Evolutionary conservation across 2,888 invertebrate species (phyloP).

Genomic region (Cepaea hortensis): DNA sequence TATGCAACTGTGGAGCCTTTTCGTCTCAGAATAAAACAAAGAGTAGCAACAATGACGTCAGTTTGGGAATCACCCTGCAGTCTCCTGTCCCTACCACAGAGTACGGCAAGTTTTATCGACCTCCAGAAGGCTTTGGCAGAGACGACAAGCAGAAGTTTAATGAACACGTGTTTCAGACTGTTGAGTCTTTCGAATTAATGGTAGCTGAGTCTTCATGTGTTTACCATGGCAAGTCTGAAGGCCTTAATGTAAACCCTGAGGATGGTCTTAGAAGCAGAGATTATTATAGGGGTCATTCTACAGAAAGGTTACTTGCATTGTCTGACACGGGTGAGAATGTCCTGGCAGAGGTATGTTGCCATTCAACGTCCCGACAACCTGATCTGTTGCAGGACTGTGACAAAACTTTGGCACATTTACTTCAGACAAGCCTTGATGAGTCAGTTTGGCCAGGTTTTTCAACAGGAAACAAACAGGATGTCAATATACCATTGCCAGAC

Average conservation of each 20-base stretch:
- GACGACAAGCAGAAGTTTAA: neutral
- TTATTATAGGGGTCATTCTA: neutral
- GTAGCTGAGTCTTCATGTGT: neutral
- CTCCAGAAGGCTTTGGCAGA: conserved; percentile 13
- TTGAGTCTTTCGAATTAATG: no score
- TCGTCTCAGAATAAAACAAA: neutral
- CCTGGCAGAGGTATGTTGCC: neutral
- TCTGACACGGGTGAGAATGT: neutral
- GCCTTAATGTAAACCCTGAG: neutral
- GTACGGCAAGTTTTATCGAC: neutral
- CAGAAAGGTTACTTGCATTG: neutral
- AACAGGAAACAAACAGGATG: neutral
- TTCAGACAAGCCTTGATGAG: neutral
- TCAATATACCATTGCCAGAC: no score
- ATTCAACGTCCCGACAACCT: neutral
- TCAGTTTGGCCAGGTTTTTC: neutral
- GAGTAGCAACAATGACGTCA: neutral
- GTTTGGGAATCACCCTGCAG: no score
- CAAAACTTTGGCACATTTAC: neutral
- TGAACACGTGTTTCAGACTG: neutral
- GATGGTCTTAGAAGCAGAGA: neutral
- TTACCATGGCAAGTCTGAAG: neutral
- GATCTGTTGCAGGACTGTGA: neutral
- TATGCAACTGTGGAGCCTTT: conserved; percentile 15
- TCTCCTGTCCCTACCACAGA: neutral